These are phyloP conservation scores for Nowickia ferox DNA, from an alignment of 2,888 invertebrate genomes.

Conservation along the genomic window DNA sequence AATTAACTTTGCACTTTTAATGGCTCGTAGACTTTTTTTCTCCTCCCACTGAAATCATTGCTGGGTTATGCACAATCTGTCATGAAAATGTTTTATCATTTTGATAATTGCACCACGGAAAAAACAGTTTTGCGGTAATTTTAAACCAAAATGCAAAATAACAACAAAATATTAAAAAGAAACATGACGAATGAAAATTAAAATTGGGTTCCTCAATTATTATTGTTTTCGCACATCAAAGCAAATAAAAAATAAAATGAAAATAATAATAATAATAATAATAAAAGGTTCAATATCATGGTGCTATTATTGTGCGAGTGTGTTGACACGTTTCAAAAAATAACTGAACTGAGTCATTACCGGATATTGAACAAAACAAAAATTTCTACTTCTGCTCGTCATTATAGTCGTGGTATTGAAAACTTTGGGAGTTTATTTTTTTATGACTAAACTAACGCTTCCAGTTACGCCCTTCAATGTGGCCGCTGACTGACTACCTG, in stretches of 20 bases:
- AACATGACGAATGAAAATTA: conserved; percentile 41
- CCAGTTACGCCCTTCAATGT: not conserved
- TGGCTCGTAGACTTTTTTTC: too few species aligned
- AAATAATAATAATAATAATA: not conserved
- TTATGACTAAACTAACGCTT: conserved; percentile 48
- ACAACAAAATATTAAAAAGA: conserved; percentile 1
- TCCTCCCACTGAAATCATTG: not conserved
- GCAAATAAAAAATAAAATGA: not conserved
- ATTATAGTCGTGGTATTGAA: not conserved
- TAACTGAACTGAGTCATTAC: conserved; percentile 50
- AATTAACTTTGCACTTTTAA: too few species aligned
- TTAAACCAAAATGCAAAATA: conserved; percentile 23
- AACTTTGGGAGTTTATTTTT: conserved; percentile 33
- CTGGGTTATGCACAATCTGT: not conserved
- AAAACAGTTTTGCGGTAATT: conserved; percentile 52
- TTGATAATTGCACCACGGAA: conserved; percentile 34
- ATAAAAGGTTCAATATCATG: conserved; percentile 40
- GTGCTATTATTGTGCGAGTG: not conserved
- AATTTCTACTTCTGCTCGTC: conserved; percentile 4
- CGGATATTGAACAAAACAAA: conserved; percentile 58
- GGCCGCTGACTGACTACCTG: conserved; percentile 41
- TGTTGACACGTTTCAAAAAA: conserved; percentile 8
- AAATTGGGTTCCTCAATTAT: conserved; percentile 43
- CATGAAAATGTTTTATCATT: conserved; percentile 12
- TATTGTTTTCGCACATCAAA: conserved; percentile 47